Percentiles rank a stretch among this genome's conserved stretches.
Evolutionary conservation across 2,797 vertebrate species (phyloP).

Genomic region (Malurus splendens): DNA sequence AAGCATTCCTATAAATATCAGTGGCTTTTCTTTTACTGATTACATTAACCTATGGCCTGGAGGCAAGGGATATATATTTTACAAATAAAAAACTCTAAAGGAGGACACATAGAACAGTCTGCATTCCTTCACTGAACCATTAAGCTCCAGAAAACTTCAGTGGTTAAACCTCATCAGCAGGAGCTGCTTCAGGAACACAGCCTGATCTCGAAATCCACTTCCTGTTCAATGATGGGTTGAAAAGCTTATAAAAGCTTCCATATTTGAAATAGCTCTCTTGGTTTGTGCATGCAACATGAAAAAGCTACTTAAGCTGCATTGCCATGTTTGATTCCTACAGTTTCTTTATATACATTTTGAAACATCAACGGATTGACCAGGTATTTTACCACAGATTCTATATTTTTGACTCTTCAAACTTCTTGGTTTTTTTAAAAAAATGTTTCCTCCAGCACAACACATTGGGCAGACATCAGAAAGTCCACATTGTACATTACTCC

Average conservation of each 20-base stretch:
- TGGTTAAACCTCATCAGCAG: neutral
- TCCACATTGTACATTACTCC: fast-evolving
- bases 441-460: neutral
- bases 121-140: neutral
- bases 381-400: neutral
- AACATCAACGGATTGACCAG: neutral
- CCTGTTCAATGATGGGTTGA: neutral
- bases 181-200: neutral
- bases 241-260: neutral
- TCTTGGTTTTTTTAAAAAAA: neutral
- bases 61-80: neutral
- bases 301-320: neutral
- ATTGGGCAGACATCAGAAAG: neutral
- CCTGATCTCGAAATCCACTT: neutral
- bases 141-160: neutral
- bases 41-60: neutral
- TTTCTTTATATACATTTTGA: neutral
- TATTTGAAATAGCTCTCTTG: neutral
- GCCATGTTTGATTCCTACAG: neutral
- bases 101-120: neutral
- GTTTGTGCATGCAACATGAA: neutral
- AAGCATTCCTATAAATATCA: neutral
- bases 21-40: neutral
- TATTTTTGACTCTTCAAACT: neutral
- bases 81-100: neutral